Conservation (phyloP, 2,113 vertebrate genomes). For the Colaptes auratus region DNA sequence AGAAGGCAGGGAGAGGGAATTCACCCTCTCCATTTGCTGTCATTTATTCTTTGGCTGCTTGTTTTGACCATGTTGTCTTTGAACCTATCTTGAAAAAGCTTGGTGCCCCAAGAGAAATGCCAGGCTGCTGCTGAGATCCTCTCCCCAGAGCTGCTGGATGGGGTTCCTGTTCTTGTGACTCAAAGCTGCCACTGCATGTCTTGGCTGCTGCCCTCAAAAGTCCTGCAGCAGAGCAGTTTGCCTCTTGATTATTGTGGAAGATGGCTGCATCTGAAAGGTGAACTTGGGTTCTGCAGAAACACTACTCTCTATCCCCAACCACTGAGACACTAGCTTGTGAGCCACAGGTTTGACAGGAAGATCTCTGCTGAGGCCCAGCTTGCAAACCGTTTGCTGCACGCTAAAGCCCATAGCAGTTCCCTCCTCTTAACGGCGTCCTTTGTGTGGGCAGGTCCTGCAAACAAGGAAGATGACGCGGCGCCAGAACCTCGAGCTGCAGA, state of each 20-base stretch:
- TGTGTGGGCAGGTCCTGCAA: conserved; percentile 84
- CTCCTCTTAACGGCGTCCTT: conserved; percentile 1
- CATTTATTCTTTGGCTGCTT: not conserved
- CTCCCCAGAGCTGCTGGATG: not conserved
- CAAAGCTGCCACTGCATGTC: not conserved
- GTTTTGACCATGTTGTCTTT: not conserved
- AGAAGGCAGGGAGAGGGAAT: not conserved
- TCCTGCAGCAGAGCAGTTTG: not conserved
- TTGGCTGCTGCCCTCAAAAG: not conserved
- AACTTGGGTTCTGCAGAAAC: not conserved
- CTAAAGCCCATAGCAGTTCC: not conserved
- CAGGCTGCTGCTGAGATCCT: not conserved
- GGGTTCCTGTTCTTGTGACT: not conserved
- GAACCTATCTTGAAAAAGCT: conserved; percentile 1
- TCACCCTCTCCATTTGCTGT: not conserved
- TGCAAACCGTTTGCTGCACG: not conserved
- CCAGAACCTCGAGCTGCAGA: conserved; percentile 88
- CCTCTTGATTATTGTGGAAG: not conserved
- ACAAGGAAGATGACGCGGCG: conserved; percentile 78
- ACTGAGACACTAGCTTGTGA: not conserved
- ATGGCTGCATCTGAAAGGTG: not conserved
- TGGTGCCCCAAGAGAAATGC: not conserved
- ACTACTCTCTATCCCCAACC: not conserved
- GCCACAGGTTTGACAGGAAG: not conserved
- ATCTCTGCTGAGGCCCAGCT: not conserved